Conservation (phyloP, 53 echinoderm and acorn worm genomes). For the Henricia sp. region DNA sequence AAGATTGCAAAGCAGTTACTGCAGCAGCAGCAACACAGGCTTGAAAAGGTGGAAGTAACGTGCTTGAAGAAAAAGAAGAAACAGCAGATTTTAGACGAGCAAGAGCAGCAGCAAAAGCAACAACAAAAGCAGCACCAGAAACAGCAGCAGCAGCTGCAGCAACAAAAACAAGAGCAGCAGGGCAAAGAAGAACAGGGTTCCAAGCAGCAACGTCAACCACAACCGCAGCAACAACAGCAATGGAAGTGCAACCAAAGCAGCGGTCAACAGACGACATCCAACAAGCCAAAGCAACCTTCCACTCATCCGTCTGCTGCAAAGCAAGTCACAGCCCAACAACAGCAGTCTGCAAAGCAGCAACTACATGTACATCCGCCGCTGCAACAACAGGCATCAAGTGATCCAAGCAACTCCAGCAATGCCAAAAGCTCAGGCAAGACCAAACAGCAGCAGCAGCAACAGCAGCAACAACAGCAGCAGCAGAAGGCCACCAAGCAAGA, state of each 20-base stretch:
- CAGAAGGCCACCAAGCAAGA: conserved; percentile 32
- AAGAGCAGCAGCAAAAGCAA: conserved; percentile 58
- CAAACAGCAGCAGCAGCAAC: conserved; percentile 45
- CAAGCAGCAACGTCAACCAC: conserved; percentile 11
- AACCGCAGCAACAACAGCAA: conserved; percentile 58
- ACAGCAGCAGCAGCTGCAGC: conserved; percentile 33
- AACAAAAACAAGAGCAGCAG: too few relatives aligned
- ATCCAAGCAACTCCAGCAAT: conserved; percentile 9
- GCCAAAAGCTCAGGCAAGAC: conserved; percentile 52
- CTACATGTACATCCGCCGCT: background rate
- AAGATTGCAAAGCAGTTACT: conserved; percentile 47
- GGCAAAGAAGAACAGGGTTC: conserved; percentile 3
- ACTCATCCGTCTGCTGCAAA: conserved; percentile 34
- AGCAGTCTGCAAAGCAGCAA: conserved; percentile 32
- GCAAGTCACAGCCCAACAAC: conserved; percentile 34
- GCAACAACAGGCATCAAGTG: background rate
- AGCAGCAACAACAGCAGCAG: conserved; percentile 1
- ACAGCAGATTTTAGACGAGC: conserved; percentile 50
- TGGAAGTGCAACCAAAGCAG: conserved; percentile 39
- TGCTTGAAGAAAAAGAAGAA: conserved; percentile 55
- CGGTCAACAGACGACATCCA: conserved; percentile 10
- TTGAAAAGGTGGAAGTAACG: conserved; percentile 52
- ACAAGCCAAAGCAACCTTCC: conserved; percentile 38
- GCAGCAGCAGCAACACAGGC: conserved; percentile 47
- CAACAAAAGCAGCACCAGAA: conserved; percentile 45